Evolutionary conservation across 2,797 vertebrate species (phyloP).

Genomic region (Onychomys arenicola): DNA sequence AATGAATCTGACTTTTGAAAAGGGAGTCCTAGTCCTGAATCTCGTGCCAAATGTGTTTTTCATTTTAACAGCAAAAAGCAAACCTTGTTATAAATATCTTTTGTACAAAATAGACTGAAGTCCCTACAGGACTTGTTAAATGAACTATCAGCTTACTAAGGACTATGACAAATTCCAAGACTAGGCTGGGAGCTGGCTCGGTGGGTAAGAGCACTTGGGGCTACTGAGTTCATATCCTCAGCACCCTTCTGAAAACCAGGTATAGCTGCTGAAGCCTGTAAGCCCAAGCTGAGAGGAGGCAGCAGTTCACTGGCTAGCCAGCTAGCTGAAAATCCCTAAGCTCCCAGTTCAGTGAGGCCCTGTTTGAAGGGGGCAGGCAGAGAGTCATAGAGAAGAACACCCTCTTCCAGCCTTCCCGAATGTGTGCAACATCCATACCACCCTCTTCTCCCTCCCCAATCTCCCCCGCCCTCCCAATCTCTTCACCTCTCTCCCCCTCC

Average conservation of each 20-base stretch:
- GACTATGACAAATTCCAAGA: neutral
- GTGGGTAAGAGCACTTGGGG: neutral
- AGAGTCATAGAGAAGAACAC: neutral
- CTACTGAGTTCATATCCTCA: neutral
- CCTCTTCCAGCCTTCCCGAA: no score
- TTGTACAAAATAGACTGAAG: constrained; percentile 24
- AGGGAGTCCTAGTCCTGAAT: neutral
- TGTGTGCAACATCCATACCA: neutral
- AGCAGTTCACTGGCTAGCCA: neutral
- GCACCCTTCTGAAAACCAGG: neutral
- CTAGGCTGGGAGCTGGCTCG: neutral
- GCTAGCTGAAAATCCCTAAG: no score
- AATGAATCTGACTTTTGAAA: neutral
- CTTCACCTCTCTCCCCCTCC: neutral
- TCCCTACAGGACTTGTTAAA: neutral
- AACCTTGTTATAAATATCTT: neutral
- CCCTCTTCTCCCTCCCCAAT: neutral
- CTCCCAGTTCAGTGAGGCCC: neutral
- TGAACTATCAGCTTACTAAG: neutral
- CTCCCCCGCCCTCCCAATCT: neutral
- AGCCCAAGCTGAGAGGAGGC: neutral
- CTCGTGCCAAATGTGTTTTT: neutral
- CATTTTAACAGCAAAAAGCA: neutral
- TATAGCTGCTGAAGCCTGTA: neutral
- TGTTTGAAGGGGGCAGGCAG: neutral